Percentiles rank a stretch among this genome's conserved stretches.
Conservation (phyloP, 2,113 vertebrate genomes). For the Circaetus gallicus region DNA sequence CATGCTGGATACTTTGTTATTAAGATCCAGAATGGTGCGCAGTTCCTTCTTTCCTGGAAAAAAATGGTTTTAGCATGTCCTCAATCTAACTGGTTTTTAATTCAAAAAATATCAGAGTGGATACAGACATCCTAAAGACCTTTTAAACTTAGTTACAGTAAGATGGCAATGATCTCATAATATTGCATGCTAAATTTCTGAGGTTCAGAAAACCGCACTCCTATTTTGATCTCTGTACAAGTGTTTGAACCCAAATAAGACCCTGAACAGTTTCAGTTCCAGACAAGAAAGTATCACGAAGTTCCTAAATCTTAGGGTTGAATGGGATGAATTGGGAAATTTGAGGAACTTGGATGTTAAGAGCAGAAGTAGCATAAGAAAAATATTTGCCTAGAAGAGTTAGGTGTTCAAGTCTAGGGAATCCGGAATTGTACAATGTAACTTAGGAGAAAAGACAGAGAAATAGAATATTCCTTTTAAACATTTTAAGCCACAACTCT, state of each 20-base stretch:
- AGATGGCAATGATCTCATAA: background rate
- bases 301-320: background rate
- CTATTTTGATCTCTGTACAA: background rate
- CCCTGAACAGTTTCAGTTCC: background rate
- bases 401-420: background rate
- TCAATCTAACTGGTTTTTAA: background rate
- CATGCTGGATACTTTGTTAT: background rate
- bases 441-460: background rate
- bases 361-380: background rate
- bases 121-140: background rate
- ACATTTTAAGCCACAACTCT: background rate
- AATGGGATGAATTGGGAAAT: background rate
- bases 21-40: background rate
- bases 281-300: background rate
- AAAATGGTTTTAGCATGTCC: background rate
- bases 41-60: background rate
- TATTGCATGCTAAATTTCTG: background rate
- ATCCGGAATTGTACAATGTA: background rate
- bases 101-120: background rate
- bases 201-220: background rate
- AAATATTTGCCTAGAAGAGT: conserved; percentile 2
- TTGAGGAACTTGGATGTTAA: background rate
- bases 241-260: background rate
- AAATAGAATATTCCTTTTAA: conserved; percentile 1
- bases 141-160: background rate